phyloP scores from a whole-genome alignment of 2,888 invertebrate species.

The Pogonocherus hispidulus region DNA sequence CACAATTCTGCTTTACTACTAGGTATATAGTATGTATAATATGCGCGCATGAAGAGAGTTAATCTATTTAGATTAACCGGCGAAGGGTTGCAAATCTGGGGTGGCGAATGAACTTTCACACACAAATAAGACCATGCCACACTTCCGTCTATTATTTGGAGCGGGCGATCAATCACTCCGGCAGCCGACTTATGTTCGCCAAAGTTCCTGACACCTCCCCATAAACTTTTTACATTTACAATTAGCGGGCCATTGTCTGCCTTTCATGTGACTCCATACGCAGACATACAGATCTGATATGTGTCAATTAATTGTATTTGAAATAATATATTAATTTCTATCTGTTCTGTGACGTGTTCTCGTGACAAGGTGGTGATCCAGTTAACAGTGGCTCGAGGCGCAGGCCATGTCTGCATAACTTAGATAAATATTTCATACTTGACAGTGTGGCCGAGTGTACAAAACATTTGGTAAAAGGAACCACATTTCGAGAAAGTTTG shows the following conservation, averaged over 20 bases:
- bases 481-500: neutral
- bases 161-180: slow-evolving; percentile 35
- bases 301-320: slow-evolving; percentile 30
- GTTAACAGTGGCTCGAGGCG: neutral
- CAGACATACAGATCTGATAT: slow-evolving; percentile 15
- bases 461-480: neutral
- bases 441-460: neutral
- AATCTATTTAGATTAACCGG: slow-evolving; percentile 29
- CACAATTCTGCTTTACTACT: neutral
- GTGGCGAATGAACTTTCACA: slow-evolving; percentile 29
- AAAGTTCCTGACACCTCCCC: slow-evolving; percentile 25
- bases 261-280: slow-evolving; percentile 25
- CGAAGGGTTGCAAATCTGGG: slow-evolving; percentile 27
- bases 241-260: slow-evolving; percentile 33
- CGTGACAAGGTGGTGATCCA: slow-evolving; percentile 19
- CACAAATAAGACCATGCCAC: slow-evolving; percentile 35
- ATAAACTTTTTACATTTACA: slow-evolving; percentile 36
- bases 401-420: slow-evolving; percentile 1
- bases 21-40: neutral
- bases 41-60: slow-evolving; percentile 6
- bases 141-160: slow-evolving; percentile 32
- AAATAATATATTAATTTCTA: slow-evolving; percentile 24
- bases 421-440: neutral
- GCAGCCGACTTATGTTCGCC: slow-evolving; percentile 33
- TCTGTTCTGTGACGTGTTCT: slow-evolving; percentile 3